A percentile compares a stretch with the other conserved stretches of the same genome.
phyloP scores from a whole-genome alignment of 2,888 invertebrate genomes.

The Lithophane ornitopus region DNA sequence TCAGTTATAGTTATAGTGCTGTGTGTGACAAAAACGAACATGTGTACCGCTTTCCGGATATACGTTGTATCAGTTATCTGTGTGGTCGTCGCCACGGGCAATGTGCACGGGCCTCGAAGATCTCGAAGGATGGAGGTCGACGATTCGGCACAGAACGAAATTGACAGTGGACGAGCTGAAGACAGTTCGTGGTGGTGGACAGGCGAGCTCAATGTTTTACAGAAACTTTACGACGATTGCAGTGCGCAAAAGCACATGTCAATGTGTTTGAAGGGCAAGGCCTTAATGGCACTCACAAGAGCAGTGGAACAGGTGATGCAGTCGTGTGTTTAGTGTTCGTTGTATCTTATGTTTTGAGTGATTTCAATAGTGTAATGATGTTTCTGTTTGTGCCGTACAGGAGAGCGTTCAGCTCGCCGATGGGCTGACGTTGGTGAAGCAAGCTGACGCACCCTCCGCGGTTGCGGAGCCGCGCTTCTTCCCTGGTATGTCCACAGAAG shows the following conservation, averaged over 20 bases:
- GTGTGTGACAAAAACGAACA: constrained; percentile 83
- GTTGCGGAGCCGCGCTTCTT: constrained; percentile 91
- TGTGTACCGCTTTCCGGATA: constrained; percentile 89
- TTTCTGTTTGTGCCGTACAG: constrained; percentile 83
- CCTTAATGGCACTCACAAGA: constrained; percentile 90
- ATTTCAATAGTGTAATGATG: constrained; percentile 69
- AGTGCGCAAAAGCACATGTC: constrained; percentile 91
- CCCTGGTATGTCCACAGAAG: constrained; percentile 89
- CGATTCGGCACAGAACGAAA: constrained; percentile 86
- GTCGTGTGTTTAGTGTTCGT: constrained; percentile 59
- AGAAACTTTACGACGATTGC: constrained; percentile 92
- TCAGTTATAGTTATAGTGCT: constrained; percentile 84
- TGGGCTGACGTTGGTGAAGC: constrained; percentile 91
- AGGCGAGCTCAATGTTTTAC: constrained; percentile 90
- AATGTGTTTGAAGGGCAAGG: constrained; percentile 91
- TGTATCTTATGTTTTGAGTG: constrained; percentile 67
- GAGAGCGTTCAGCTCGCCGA: constrained; percentile 91
- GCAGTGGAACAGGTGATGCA: constrained; percentile 90
- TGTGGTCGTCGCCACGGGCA: constrained; percentile 82
- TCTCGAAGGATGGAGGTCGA: constrained; percentile 86
- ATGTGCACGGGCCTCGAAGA: constrained; percentile 86
- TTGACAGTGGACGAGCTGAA: constrained; percentile 88
- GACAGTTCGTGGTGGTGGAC: constrained; percentile 89
- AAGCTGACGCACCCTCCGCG: constrained; percentile 89
- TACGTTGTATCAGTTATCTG: constrained; percentile 85